Evolutionary conservation across 2,888 invertebrate genomes (phyloP), one percentile per base, ranked within the genome.

Genomic region (Dolichomitus sp.): DNA sequence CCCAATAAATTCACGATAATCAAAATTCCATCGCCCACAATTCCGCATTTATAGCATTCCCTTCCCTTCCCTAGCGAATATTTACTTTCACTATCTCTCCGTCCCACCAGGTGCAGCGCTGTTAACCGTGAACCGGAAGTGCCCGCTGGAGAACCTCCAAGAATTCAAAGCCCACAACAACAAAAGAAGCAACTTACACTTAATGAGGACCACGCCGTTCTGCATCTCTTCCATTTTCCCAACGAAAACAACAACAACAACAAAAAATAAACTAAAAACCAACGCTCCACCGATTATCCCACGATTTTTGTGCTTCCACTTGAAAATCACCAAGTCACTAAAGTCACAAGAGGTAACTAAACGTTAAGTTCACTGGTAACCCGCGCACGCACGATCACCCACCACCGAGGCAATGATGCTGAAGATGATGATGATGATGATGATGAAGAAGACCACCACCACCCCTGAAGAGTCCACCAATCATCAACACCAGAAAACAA

Each of bases 121-220:
- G 59, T 42, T 63, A 12, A 1, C 30, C 70, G 45, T 27, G 17
- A 72, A 59, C 72, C 72, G 72, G 72, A 72, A 59, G 33, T 48
- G 12, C 2, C 23, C 42, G 40, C 37, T 30, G 9, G 54, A 66
- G 37, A 65, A 72, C 40, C 33, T 45, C 57, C 4, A 75, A 59
- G 23, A 65, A 57, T 40, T 37, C 23, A 12, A 4, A 59, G 48
- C 40, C 27, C n/a, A 33, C 11, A 17, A 23, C n/a, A 19, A 19
- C 6, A 19, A 63, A 63, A 23, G 19, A 42, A 57, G n/a, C 74
- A 82, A 96, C 96, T 96, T 95, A 96, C 96, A 96, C 95, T 96
- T 96, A 92, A 96, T 96, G 94, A 96, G 95, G 89, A 96, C 96
- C 92, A 96, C 96, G 90, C 96, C 96, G 94, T 96, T 96, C 93